Evolutionary conservation across 2,888 invertebrate species (phyloP).

Genomic region (Keiferia lycopersicella): DNA sequence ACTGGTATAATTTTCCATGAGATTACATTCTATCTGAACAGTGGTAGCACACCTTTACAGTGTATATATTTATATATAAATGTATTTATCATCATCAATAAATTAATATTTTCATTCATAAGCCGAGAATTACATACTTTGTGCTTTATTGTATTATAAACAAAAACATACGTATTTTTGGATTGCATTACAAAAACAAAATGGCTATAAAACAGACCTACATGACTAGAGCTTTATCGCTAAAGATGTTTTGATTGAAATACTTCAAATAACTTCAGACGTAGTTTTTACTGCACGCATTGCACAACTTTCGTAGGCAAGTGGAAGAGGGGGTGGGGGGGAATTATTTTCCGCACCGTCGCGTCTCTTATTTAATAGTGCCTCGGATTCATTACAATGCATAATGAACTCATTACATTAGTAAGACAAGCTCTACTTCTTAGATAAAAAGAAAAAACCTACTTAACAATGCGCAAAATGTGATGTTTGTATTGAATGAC

Average conservation of each 20-base stretch:
- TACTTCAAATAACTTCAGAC: not conserved
- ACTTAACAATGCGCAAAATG: not conserved
- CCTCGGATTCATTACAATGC: not conserved
- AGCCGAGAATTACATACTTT: no score
- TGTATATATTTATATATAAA: no score
- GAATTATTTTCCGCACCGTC: not conserved
- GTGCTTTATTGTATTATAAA: no score
- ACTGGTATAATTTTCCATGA: not conserved
- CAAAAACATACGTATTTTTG: no score
- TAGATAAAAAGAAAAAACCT: not conserved
- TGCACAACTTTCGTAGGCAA: not conserved
- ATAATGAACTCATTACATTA: conserved; percentile 8
- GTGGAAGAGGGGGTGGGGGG: not conserved
- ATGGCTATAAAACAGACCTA: no score
- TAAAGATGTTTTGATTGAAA: not conserved
- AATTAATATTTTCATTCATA: no score
- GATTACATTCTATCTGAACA: not conserved
- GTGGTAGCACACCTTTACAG: no score
- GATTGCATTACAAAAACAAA: no score
- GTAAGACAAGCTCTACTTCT: not conserved
- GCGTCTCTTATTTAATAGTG: conserved; percentile 8
- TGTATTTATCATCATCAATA: no score
- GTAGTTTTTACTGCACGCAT: not conserved
- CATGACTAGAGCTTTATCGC: no score
- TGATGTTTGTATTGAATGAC: no score